Base-by-base conservation (phyloP, 35 echinoderm and acorn worm genomes). In the Apostichopus japonicus region DNA sequence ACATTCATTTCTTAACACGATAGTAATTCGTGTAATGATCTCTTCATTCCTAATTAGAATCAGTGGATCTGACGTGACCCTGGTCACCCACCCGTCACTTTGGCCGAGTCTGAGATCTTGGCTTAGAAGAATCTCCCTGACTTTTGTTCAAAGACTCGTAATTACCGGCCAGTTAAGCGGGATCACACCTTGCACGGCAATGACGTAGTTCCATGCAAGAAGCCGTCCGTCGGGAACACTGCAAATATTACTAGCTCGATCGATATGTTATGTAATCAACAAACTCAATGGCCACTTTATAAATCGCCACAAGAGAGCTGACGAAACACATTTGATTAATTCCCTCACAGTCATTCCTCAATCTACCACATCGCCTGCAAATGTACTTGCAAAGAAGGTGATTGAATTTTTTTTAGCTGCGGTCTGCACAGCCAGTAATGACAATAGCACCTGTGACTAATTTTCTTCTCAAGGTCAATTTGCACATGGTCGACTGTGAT, bases 191-290 rank as follows among this genome's bases (percentile, higher is more conserved):
- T 19, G 4, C 17, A n/a, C 71, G 7, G 17, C 15, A 6, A 75
- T 23, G 71, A 75, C 13, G 71, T 6, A 19, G 71, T 5, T 75
- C 21, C 5, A 23, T 6, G 71, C 21, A 61, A 23, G 71, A 67
- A 23, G 71, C 71, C 15, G 21, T 75, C 71, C 71, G 17, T 75
- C 22, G 71, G 71, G 71, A 75, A 75, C 21, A 23, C 17, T 75
- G 16, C n/a, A 75, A 15, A 75, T 75, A 75, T 75, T 75, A 23
- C 14, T 75, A n/a, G 71, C 78, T 80, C n/a, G 78, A 80, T 80
- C 23, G 51, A 80, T 80, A 80, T 23, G 24, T 84, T 84, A 84
- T 84, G 81, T 84, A 84, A 84, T 84, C 53, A 57, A 57, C 56
- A 84, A 84, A 58, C 19, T 23, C 54, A 57, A 84, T 54, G 22